Conservation (phyloP, 2,113 vertebrate species). For the Carollia perspicillata region DNA sequence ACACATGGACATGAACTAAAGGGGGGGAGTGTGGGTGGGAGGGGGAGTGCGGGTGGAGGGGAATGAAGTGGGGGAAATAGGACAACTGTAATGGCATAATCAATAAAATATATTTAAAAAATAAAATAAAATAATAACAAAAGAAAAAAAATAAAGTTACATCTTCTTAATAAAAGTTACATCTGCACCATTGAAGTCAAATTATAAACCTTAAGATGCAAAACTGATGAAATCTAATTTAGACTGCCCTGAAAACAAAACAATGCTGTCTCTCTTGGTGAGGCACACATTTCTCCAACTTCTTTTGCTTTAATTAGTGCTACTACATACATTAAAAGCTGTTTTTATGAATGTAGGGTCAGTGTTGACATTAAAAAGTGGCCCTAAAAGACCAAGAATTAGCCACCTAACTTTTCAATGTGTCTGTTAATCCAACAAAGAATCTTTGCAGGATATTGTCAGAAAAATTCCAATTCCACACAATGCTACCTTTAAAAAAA, state of each 20-base stretch:
- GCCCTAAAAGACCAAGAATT: not conserved
- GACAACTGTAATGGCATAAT: too few relatives aligned
- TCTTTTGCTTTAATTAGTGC: not conserved
- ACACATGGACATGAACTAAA: too few relatives aligned
- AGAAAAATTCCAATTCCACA: constrained; percentile 1
- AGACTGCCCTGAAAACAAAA: not conserved
- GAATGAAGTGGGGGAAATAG: too few relatives aligned
- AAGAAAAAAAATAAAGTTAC: too few relatives aligned
- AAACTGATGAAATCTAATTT: not conserved
- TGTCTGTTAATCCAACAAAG: not conserved
- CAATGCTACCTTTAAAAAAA: too few relatives aligned
- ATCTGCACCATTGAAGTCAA: not conserved
- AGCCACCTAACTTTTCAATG: not conserved
- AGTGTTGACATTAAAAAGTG: not conserved
- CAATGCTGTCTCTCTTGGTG: not conserved
- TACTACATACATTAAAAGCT: not conserved
- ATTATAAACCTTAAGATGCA: not conserved
- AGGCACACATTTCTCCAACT: not conserved
- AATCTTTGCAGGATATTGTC: not conserved
- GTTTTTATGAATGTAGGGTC: not conserved
- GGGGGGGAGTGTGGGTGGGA: too few relatives aligned
- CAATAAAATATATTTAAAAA: too few relatives aligned
- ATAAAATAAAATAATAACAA: too few relatives aligned
- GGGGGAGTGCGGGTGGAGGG: too few relatives aligned
- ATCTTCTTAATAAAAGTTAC: not conserved